Conservation (phyloP, 2,888 invertebrate genomes). For the Micropterix aruncella region DNA sequence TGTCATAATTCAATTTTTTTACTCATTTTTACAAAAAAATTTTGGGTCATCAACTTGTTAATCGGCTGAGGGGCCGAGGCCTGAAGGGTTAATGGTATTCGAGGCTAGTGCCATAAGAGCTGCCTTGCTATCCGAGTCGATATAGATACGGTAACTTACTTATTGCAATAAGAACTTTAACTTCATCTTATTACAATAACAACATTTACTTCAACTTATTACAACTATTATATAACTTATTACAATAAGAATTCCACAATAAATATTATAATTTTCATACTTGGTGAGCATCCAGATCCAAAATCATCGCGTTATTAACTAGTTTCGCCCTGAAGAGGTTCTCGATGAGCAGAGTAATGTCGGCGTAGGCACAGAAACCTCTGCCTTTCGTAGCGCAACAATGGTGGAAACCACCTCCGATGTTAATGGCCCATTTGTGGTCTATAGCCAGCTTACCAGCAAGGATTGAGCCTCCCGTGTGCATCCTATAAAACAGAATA, state of each 20-base stretch:
- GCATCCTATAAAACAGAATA: slow-evolving; percentile 35
- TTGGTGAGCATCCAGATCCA: slow-evolving; percentile 89
- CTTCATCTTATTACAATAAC: no score
- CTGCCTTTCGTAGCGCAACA: slow-evolving; percentile 63
- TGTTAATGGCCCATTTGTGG: slow-evolving; percentile 77
- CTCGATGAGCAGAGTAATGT: slow-evolving; percentile 65
- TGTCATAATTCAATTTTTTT: no score
- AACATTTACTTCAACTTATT: no score
- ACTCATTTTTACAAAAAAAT: no score
- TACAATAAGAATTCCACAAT: slow-evolving; percentile 1
- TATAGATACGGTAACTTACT: no score
- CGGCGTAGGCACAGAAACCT: slow-evolving; percentile 85
- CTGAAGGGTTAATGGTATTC: no score
- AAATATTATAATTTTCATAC: slow-evolving; percentile 28
- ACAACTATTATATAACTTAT: slow-evolving; percentile 5
- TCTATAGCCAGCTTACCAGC: slow-evolving; percentile 73
- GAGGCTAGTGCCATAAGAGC: no score
- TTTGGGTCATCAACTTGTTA: no score
- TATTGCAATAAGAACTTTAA: no score
- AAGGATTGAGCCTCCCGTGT: slow-evolving; percentile 72
- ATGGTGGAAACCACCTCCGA: slow-evolving; percentile 89
- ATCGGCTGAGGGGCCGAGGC: no score
- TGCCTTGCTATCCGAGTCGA: no score
- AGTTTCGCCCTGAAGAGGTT: slow-evolving; percentile 43
- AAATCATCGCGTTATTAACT: slow-evolving; percentile 65